Evolutionary conservation across 2,113 vertebrate species (phyloP), one percentile per base, ranked within the genome.

Genomic region (Eublepharis macularius): DNA sequence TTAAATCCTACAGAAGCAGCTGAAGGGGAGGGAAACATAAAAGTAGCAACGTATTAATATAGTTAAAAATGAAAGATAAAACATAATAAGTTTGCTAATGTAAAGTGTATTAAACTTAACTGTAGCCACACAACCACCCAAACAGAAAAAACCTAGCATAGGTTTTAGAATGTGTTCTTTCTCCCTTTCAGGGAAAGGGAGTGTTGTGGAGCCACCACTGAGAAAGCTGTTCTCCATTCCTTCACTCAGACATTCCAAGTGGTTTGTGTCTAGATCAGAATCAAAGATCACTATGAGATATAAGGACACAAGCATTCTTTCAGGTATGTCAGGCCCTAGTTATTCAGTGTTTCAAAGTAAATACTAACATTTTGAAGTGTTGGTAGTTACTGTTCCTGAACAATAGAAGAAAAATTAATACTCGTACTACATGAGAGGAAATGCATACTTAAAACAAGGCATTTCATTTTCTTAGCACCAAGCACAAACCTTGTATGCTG

Each of bases 261-360:
- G 76, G 76, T 85, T 85, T 57, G 51, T 85, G 68, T 85, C 76
- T 63, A 80, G 76, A 63, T 85, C 82, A 76, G 32, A 63, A 78
- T 85, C 66, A 70, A 60, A 60, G 39, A 26, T 85, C n/a, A 45
- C 66, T 63, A 19, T 85, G 83, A 9, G 19, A 72, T 85, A 79
- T 79, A 72, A 72, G 39, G 51, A 65, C 76, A 79, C 13, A 47
- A 26, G 11, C 65, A 43, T 70, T 16, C 21, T 78, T 72, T 57
- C 83, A 85, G 66, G 75, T 85, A 79, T 70, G 81, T 41, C 63
- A 72, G 51, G 9, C 12, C 19, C 63, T 73, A 80, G 51, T 51
- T 73, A 2, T 36, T 36, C 43, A 51, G 43, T 60, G 29, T 77
- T 76, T 41, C 17, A 21, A 45, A 84, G 16, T 4, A 11, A 2